Base-by-base conservation (phyloP, 1,140 invertebrate species). In the Drosophila insularis region DNA sequence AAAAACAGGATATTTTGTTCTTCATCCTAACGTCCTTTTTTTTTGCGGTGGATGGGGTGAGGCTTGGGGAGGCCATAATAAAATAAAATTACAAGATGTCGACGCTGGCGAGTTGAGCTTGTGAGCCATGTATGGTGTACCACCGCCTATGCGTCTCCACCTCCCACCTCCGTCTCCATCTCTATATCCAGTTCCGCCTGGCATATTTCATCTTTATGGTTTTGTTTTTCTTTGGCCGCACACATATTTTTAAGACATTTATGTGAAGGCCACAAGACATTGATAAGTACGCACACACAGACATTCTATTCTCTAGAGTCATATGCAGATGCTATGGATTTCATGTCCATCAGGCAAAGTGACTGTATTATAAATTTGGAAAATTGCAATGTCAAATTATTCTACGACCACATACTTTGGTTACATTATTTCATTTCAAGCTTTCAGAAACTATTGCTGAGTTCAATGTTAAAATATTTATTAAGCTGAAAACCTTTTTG, bases 21-120 rank as follows among this genome's bases (percentile, higher is more conserved):
- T 39, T 85, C 69, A 31, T 6, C 19, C 17, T 43, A n/a, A 19
- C 21, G n/a, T 10, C 37, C 53, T 59, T 54, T 70, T 43, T 67
- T 64, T 63, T 55, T 27, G 27, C 27, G 5, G 27, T 2, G 23
- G 39, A 59, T 59, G 58, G 40, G 14, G n/a, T n/a, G 4, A 1
- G 5, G n/a, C 0, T n/a, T 8, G 10, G 43, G 43, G 7, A 8
- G 43, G 17, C 8, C 40, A 54, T 81, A 78, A 85, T 86, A 86
- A 86, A 85, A 85, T 86, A 71, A 77, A 77, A 85, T 78, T 86
- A 78, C 81, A 70, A 86, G 71, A 73, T 77, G 79, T 81, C 63
- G 66, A 70, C 81, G 60, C 50, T 58, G 59, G 19, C 31, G 66
- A 81, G 50, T 63, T 61, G 66, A 68, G 60, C 77, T 79, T 82